A percentile compares a stretch with the other conserved stretches of the same genome.
Evolutionary conservation across 37 sponge, comb jelly and placozoan species (phyloP).

Genomic region (Dysidea cf. avara): DNA sequence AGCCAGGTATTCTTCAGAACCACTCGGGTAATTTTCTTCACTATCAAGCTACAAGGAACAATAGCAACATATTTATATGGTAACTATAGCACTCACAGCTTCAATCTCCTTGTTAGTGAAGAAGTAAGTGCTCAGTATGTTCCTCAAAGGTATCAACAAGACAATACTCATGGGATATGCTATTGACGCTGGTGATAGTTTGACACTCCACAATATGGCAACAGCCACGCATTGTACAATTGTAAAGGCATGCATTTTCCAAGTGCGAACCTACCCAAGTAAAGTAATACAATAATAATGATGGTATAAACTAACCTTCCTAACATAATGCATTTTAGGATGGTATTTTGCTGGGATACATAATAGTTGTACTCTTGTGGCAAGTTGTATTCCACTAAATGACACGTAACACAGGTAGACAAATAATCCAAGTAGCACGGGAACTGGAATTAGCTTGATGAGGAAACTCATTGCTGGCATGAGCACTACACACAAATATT

Average conservation of each 20-base stretch:
- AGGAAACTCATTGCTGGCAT: conserved; percentile 33
- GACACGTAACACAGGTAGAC: conserved; percentile 66
- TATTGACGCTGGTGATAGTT: conserved; percentile 56
- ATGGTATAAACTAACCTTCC: conserved; percentile 23
- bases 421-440: conserved; percentile 75
- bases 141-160: conserved; percentile 38
- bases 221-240: conserved; percentile 45
- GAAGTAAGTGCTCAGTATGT: conserved; percentile 36
- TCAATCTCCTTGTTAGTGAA: conserved; percentile 53
- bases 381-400: conserved; percentile 59
- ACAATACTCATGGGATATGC: conserved; percentile 57
- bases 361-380: conserved; percentile 48
- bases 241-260: conserved; percentile 67
- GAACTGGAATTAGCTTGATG: conserved; percentile 52
- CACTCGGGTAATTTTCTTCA: conserved; percentile 42
- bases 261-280: conserved; percentile 47
- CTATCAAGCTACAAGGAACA: conserved; percentile 42
- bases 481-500: conserved; percentile 24
- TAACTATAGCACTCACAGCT: conserved; percentile 45
- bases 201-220: conserved; percentile 52
- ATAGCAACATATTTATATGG: neutral
- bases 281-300: neutral
- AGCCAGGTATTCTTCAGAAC: conserved; percentile 10
- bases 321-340: conserved; percentile 50
- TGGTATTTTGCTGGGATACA: conserved; percentile 65